Evolutionary conservation across 2,888 invertebrate genomes (phyloP), one percentile per base, ranked within the genome.

Genomic region (Bimastos eiseni): DNA sequence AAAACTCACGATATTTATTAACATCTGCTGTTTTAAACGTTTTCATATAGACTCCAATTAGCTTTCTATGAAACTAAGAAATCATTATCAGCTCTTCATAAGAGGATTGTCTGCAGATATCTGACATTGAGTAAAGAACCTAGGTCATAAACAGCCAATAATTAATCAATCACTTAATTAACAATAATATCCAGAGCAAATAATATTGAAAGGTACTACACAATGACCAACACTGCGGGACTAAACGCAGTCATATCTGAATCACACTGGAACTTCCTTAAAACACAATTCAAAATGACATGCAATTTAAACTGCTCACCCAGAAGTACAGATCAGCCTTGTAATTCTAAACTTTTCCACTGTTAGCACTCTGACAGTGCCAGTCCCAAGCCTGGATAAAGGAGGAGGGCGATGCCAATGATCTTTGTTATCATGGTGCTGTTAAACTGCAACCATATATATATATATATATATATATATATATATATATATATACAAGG

Each of bases 121-220:
- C n/a, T 8, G 70, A 70, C 70, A 70, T 70, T 70, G 70, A 70
- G 70, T n/a, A 70, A 70, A 70, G 70, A 70, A 70, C 70, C 70
- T 30, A 70, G 70, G 70, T 70, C 11, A n/a, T 70, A 70, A 70
- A 70, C n/a, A 70, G n/a, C 30, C n/a, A 70, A 13, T n/a, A 4
- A 70, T n/a, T 70, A n/a, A 70, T n/a, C n/a, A 30, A 70, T n/a
- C 70, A 70, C 30, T 70, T n/a, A 70, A 70, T n/a, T 70, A 70
- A 70, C n/a, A 70, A 70, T 70, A 70, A 70, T 70, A 70, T 70
- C 70, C 30, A 70, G 70, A n/a, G 70, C n/a, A n/a, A 70, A 70
- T 70, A 70, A 70, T 70, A 70, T 70, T 70, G 70, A 70, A 70
- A 11, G 70, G 70, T 70, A 70, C 49, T 70, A n/a, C 70, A 70